Conservation (phyloP, 2,113 vertebrate species). For the Gracilinanus agilis region DNA sequence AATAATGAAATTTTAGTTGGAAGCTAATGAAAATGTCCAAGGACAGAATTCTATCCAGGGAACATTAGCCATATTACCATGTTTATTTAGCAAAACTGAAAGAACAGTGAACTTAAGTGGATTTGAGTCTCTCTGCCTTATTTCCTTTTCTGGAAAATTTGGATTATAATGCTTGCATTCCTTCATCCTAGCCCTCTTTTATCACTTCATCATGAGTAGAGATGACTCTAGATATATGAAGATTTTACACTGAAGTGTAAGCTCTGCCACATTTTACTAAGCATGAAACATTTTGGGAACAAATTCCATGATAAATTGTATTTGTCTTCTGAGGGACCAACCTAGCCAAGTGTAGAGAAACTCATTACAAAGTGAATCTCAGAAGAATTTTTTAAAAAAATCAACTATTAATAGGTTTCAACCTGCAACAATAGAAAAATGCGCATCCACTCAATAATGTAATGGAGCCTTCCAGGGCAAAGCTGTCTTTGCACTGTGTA, state of each 20-base stretch:
- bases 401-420: not conserved
- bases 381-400: not conserved
- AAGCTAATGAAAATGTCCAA: not conserved
- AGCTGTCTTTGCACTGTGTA: not conserved
- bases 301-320: not conserved
- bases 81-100: not conserved
- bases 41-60: not conserved
- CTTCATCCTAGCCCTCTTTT: not conserved
- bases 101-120: not conserved
- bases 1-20: slow-evolving; percentile 44
- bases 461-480: not conserved
- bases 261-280: not conserved
- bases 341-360: not conserved
- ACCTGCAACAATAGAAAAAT: not conserved
- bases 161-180: not conserved
- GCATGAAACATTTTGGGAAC: not conserved
- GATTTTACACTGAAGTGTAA: not conserved
- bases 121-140: not conserved
- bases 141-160: not conserved
- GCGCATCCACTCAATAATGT: not conserved
- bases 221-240: not conserved
- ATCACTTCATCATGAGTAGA: not conserved
- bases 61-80: not conserved
- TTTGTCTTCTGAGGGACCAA: not conserved
- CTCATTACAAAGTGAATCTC: not conserved